A percentile compares a stretch with the other conserved stretches of the same genome.
Evolutionary conservation across 2,113 vertebrate species (phyloP).

Genomic region (Myotis lucifugus): DNA sequence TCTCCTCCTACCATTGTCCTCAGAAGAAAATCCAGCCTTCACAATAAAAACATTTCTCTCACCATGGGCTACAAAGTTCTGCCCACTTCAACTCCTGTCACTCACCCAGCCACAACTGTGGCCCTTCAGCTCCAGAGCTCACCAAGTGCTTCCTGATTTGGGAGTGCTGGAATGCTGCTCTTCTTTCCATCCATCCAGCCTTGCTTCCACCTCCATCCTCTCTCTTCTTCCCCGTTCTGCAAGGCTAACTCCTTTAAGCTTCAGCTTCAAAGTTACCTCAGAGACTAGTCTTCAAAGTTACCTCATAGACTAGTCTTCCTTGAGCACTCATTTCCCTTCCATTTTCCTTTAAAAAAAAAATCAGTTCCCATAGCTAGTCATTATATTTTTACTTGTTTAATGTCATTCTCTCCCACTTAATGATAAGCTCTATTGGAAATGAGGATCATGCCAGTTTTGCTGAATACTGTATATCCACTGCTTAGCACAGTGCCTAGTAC

Average conservation of each 20-base stretch:
- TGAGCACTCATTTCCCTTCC: not conserved
- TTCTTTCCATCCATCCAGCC: not conserved
- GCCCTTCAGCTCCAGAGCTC: not conserved
- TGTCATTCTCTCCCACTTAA: not conserved
- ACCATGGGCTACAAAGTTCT: not conserved
- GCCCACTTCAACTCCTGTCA: not conserved
- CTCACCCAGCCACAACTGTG: not conserved
- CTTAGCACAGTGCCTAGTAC: not conserved
- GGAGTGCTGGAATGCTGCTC: not conserved
- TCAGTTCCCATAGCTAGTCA: not conserved
- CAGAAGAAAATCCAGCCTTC: not conserved
- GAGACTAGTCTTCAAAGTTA: not conserved
- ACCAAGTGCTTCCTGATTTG: too few species aligned
- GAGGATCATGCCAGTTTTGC: not conserved
- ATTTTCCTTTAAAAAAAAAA: not conserved
- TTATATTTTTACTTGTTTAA: slow-evolving; percentile 8
- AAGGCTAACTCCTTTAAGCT: not conserved
- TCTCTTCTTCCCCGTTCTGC: not conserved
- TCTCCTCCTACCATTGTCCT: not conserved
- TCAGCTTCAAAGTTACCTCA: not conserved
- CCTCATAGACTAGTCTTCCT: not conserved
- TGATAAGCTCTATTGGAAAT: not conserved
- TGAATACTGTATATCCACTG: not conserved
- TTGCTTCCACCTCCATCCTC: not conserved
- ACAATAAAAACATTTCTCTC: not conserved